Percentiles rank a stretch among this genome's conserved stretches.
phyloP scores from a whole-genome alignment of 2,888 invertebrate species.

The Oxycera nigricornis region DNA sequence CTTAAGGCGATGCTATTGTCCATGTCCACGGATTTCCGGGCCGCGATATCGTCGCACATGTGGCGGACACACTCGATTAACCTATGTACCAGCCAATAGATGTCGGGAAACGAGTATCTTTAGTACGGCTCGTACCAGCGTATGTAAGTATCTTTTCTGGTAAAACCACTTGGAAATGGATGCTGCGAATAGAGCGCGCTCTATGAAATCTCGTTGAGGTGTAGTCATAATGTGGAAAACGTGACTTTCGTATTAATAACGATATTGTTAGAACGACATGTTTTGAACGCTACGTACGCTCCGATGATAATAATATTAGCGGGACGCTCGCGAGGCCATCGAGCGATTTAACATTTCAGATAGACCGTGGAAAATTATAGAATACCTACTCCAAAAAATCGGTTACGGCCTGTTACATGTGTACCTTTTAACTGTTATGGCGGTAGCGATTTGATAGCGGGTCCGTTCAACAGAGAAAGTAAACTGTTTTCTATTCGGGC shows the following conservation, averaged over 20 bases:
- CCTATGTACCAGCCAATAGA: not conserved
- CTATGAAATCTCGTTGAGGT: slow-evolving; percentile 27
- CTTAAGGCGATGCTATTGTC: not conserved
- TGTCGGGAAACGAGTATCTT: not conserved
- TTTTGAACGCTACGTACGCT: not conserved
- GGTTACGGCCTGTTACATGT: slow-evolving; percentile 23
- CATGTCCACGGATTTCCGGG: slow-evolving; percentile 11
- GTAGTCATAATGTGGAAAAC: slow-evolving; percentile 38
- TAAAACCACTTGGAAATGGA: slow-evolving; percentile 1
- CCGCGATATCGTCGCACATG: not conserved
- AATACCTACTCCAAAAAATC: slow-evolving; percentile 30
- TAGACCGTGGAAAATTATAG: slow-evolving; percentile 36
- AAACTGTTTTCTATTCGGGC: slow-evolving; percentile 22
- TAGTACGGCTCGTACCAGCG: not conserved
- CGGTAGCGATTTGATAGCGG: slow-evolving; percentile 12
- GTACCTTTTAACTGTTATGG: slow-evolving; percentile 6
- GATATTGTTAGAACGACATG: slow-evolving; percentile 39
- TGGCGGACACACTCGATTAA: slow-evolving; percentile 24
- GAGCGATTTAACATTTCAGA: slow-evolving; percentile 4
- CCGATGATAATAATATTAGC: slow-evolving; percentile 1
- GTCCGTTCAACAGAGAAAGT: slow-evolving; percentile 9
- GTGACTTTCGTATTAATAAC: slow-evolving; percentile 41
- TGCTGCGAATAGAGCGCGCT: slow-evolving; percentile 5
- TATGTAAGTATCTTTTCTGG: no score
- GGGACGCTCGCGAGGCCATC: not conserved